phyloP scores from a whole-genome alignment of 2,797 vertebrate genomes.

The Geotrypetes seraphini region DNA sequence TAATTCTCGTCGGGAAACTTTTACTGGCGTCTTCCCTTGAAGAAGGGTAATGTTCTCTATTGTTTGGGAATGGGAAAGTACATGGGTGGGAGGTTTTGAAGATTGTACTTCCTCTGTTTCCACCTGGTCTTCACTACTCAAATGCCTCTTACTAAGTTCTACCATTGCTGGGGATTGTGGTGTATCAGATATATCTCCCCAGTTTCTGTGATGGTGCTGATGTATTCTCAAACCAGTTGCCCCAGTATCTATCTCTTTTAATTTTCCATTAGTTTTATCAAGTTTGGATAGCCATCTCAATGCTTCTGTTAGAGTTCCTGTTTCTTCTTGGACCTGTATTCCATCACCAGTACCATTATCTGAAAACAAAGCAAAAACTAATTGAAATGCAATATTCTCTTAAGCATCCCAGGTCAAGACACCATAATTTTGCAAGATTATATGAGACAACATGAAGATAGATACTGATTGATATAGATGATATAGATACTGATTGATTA shows the following conservation, averaged over 20 bases:
- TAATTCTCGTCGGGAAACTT: conserved; percentile 59
- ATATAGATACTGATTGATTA: no score
- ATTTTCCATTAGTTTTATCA: conserved; percentile 13
- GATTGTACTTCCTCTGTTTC: conserved; percentile 14
- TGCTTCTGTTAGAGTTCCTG: conserved; percentile 30
- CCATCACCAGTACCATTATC: conserved; percentile 22
- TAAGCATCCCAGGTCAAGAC: background rate
- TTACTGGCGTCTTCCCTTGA: conserved; percentile 49
- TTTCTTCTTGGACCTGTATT: conserved; percentile 16
- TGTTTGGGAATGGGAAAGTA: conserved; percentile 9
- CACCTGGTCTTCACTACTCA: conserved; percentile 15
- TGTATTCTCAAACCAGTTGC: conserved; percentile 10
- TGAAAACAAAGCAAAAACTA: conserved; percentile 27
- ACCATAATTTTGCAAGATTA: background rate
- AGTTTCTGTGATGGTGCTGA: conserved; percentile 9
- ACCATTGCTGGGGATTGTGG: conserved; percentile 4
- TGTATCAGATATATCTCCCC: conserved; percentile 20
- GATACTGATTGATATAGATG: no score
- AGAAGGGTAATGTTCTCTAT: conserved; percentile 19
- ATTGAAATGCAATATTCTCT: background rate
- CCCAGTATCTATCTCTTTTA: conserved; percentile 25
- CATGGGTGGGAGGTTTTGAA: conserved; percentile 14
- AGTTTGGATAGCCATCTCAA: conserved; percentile 22
- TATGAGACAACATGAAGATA: no score
- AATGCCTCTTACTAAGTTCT: conserved; percentile 6